Evolutionary conservation across 2,113 vertebrate genomes (phyloP).

Genomic region (Hepsetus odoe): DNA sequence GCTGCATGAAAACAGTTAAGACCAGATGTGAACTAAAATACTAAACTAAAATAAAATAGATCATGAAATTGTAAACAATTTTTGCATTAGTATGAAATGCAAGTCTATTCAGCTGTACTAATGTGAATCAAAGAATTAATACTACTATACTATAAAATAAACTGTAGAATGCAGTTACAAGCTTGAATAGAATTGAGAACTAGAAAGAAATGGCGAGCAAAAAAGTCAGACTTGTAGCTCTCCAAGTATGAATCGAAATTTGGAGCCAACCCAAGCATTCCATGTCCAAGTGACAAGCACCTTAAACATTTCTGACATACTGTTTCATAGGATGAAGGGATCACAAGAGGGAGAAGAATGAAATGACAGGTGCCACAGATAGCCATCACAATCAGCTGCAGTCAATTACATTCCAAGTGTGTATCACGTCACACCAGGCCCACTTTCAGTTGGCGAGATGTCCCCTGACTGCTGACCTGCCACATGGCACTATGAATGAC

Average conservation of each 20-base stretch:
- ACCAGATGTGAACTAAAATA: too few relatives aligned
- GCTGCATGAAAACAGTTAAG: too few relatives aligned
- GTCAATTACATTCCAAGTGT: background rate
- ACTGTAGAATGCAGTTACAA: background rate
- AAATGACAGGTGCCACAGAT: constrained; percentile 38
- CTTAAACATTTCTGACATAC: constrained; percentile 30
- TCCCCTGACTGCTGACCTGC: constrained; percentile 27
- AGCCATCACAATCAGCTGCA: constrained; percentile 11
- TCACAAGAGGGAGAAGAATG: constrained; percentile 13
- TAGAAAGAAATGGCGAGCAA: background rate
- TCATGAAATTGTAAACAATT: too few relatives aligned
- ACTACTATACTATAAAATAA: too few relatives aligned
- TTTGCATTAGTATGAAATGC: too few relatives aligned
- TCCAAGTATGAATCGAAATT: background rate
- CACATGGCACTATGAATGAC: background rate
- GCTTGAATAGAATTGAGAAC: background rate
- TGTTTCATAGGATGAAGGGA: constrained; percentile 34
- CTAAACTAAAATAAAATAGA: too few relatives aligned
- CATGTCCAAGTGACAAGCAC: constrained; percentile 36
- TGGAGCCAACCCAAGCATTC: constrained; percentile 10
- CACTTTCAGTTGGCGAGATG: constrained; percentile 22
- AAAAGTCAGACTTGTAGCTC: background rate
- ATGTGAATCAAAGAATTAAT: too few relatives aligned
- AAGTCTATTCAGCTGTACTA: too few relatives aligned
- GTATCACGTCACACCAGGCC: constrained; percentile 26